Conservation (phyloP, 1,140 invertebrate genomes). For the Ganaspis sp. region DNA sequence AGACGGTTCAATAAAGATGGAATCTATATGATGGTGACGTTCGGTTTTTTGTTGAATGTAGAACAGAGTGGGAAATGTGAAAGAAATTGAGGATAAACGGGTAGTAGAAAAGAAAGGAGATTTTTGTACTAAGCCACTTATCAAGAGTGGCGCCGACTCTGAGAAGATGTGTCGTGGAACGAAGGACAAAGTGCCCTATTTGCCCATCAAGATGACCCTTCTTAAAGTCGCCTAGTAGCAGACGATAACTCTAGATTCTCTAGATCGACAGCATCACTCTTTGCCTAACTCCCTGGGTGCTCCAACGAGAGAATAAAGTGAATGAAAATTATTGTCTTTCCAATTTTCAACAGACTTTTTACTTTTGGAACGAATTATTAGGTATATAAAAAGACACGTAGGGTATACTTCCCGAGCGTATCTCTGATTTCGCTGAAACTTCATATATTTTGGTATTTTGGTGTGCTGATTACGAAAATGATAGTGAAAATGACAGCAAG, state of each 20-base stretch:
- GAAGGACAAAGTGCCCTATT: constrained; percentile 27
- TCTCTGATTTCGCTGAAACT: too few species aligned
- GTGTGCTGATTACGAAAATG: too few species aligned
- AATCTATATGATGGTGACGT: too few species aligned
- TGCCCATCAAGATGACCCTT: constrained; percentile 14
- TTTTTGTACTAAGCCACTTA: constrained; percentile 17
- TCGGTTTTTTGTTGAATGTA: too few species aligned
- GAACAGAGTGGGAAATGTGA: not conserved
- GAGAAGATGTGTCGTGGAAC: constrained; percentile 7
- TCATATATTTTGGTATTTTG: too few species aligned
- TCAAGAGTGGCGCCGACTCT: constrained; percentile 21
- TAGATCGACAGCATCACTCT: constrained; percentile 26
- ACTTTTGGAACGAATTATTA: too few species aligned
- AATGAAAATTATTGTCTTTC: not conserved
- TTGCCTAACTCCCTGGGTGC: not conserved
- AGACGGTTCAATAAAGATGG: too few species aligned
- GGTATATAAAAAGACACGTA: too few species aligned
- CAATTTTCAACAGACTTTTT: not conserved
- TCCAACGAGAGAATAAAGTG: not conserved
- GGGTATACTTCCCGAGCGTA: too few species aligned
- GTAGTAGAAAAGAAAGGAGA: not conserved
- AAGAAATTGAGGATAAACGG: not conserved
- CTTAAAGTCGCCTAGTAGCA: constrained; percentile 22
- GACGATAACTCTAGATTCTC: constrained; percentile 24
- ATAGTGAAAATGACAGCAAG: too few species aligned